These are phyloP conservation scores for Drosophila setifemur DNA, from an alignment of 1,140 invertebrate genomes.

Conservation along the genomic window DNA sequence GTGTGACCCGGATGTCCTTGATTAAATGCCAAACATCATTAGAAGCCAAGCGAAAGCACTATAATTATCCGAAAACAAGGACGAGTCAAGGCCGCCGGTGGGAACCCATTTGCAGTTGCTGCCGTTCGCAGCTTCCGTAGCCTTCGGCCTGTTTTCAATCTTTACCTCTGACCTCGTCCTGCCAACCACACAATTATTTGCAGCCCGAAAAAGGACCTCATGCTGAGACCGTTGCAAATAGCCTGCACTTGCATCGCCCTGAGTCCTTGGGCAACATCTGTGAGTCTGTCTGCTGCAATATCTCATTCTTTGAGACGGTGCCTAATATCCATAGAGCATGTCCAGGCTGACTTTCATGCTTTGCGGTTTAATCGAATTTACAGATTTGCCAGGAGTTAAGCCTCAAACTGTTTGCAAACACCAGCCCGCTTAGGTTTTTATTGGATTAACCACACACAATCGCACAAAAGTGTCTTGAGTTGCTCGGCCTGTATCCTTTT, in stretches of 20 bases:
- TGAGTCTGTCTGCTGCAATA: constrained; percentile 5
- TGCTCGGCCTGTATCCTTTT: neutral
- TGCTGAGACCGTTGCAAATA: constrained; percentile 53
- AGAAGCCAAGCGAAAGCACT: constrained; percentile 20
- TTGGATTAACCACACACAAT: constrained; percentile 61
- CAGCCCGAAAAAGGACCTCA: constrained; percentile 25
- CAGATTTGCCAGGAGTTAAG: constrained; percentile 53
- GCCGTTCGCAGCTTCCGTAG: constrained; percentile 53
- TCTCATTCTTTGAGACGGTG: constrained; percentile 5
- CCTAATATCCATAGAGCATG: constrained; percentile 29
- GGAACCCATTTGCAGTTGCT: constrained; percentile 70
- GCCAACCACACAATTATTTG: constrained; percentile 71
- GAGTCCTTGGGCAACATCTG: constrained; percentile 41
- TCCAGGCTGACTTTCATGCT: constrained; percentile 50
- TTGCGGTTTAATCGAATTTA: constrained; percentile 78
- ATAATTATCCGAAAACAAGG: constrained; percentile 48
- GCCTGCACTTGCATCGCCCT: constrained; percentile 52
- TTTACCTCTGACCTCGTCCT: constrained; percentile 1
- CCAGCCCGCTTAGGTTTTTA: constrained; percentile 53
- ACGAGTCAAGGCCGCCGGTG: constrained; percentile 53
- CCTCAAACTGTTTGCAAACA: constrained; percentile 65
- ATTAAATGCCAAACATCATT: constrained; percentile 35
- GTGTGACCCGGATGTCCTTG: constrained; percentile 61
- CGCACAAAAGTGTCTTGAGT: constrained; percentile 69
- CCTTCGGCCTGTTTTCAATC: neutral